Evolutionary conservation across 1,140 invertebrate species (phyloP), one percentile per base, ranked within the genome.

Genomic region (Hylaeus volcanicus): DNA sequence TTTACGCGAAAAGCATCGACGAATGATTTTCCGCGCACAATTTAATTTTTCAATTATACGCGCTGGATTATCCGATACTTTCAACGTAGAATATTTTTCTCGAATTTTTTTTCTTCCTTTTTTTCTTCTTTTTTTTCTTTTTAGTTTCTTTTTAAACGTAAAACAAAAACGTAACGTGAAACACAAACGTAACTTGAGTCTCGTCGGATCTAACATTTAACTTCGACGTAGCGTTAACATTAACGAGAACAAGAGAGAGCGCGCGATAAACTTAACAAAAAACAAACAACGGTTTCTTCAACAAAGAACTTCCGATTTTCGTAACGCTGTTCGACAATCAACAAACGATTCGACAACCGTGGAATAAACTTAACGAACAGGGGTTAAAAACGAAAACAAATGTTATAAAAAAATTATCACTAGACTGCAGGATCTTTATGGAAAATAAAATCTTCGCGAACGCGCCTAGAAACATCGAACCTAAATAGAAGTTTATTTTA

Each of bases 211-310:
- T 4, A 73, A 56, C 60, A 68, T 72, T 26, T 14, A 79, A 79
- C 76, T 73, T 45, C 14, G 26, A 51, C 9, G 61, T 12, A 41
- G 5, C 11, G 61, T 65, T 48, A 79, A 79, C 70, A 74, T 79
- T 66, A 79, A 79, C 61, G 70, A 63, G 48, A 79, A 79, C 51
- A 66, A 73, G 51, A 64, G 77, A 79, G 70, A 51, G 45, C 43
- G 71, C 64, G 53, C 51, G 41, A 65, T 12, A 79, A 79, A 79
- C 70, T 66, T 79, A 74, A 79, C 61, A 79, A 73, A 39, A 5
- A 43, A 43, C 26, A 14, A 26, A 68, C 14, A 45, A n/a, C 39
- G 56, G 26, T 26, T 53, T 8, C 41, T 58, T 8, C 58, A 79
- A 79, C 70, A 79, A 74, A 2, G 11, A 51, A 74, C 61, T 39